Evolutionary conservation across 2,113 vertebrate genomes (phyloP).

Genomic region (Motacilla tschutschensis): DNA sequence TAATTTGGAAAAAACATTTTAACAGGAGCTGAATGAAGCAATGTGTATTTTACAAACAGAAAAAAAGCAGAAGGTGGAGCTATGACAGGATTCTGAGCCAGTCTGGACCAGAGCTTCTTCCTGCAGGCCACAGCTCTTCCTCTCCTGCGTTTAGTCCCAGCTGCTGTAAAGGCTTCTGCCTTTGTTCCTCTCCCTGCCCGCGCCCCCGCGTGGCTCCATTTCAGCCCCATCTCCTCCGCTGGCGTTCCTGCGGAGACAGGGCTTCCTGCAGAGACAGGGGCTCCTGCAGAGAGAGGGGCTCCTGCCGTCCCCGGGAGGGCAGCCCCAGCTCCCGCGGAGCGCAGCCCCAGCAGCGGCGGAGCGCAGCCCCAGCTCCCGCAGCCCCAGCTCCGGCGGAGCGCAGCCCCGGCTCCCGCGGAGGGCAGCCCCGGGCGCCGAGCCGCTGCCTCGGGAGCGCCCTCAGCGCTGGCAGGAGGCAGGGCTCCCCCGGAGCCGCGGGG

Average conservation of each 20-base stretch:
- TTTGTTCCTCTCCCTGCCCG: neutral
- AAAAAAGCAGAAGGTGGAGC: neutral
- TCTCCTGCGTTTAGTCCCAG: neutral
- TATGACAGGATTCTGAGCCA: neutral
- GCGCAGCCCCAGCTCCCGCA: too few relatives aligned
- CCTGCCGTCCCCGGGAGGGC: too few relatives aligned
- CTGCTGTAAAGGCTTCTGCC: fast-evolving
- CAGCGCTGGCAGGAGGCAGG: fast-evolving
- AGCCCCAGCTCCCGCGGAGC: too few relatives aligned
- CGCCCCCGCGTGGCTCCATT: neutral
- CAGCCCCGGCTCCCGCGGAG: too few relatives aligned
- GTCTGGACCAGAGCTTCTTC: neutral
- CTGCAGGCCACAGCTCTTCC: neutral
- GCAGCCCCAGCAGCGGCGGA: too few relatives aligned
- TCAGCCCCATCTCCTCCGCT: neutral
- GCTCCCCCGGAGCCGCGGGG: fast-evolving
- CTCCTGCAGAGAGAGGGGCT: too few relatives aligned
- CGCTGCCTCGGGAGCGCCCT: neutral
- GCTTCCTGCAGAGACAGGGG: neutral
- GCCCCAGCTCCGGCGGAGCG: too few relatives aligned
- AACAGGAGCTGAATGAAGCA: neutral
- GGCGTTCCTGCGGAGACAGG: too few relatives aligned
- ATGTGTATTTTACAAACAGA: neutral
- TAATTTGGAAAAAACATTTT: neutral
- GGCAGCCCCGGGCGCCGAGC: too few relatives aligned